Evolutionary conservation across 2,888 invertebrate genomes (phyloP), one percentile per base, ranked within the genome.

Genomic region (Eurois occulta): DNA sequence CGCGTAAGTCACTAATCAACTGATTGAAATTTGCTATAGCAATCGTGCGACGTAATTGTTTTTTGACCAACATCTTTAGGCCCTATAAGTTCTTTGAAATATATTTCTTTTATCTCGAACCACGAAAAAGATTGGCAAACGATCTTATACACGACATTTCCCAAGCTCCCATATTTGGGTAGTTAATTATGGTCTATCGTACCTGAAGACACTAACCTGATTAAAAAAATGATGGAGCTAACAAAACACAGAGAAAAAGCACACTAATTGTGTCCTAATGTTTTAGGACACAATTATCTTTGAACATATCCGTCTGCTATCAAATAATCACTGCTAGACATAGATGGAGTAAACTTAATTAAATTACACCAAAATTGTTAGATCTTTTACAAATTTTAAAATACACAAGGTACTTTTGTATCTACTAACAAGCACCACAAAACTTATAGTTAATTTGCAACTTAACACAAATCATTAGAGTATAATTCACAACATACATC

Each of bases 1-100:
- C 83, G 83, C 73, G 72, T 85, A 85, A 83, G 81, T 73, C 76
- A 81, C 85, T 68, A 85, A 85, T 86, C 83, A 69, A 76, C 73
- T 77, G 78, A 86, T 83, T 83, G 78, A n/a, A 41, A 71, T 86
- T 82, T 66, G 85, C 18, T 74, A 74, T 62, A 74, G 84, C 72
- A 84, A 85, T 77, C 46, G 68, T 55, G 43, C 82, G n/a, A 68
- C 85, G 60, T 85, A 73, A 83, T 83, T 83, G 55, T 73, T 72
- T 75, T 80, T 71, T 68, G 35, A 74, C 32, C 66, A 13, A 73
- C 28, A 81, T 32, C 28, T 77, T n/a, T 35, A 52, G 13, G 21
- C 18, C 18, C 32, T 60, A 68, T 55, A 55, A 75, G 24, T 35
- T 72, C 28, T 67, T 35, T 21, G 5, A 71, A 70, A 71, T 32